A percentile compares a stretch with the other conserved stretches of the same genome.
Evolutionary conservation across 2,888 invertebrate genomes (phyloP).

Genomic region (Pyrgus malvae): DNA sequence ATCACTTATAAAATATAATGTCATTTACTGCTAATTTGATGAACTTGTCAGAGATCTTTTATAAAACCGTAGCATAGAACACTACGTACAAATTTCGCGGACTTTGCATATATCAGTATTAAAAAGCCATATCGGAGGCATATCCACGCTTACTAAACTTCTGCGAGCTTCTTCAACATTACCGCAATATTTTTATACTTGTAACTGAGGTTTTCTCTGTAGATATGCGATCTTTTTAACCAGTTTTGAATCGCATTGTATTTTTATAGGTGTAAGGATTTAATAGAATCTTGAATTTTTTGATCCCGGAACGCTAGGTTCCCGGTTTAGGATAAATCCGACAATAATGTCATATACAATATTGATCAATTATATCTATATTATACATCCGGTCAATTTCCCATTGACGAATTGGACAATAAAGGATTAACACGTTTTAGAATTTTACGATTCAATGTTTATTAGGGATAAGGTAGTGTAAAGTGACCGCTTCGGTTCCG

Average conservation of each 20-base stretch:
- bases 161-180: conserved; percentile 60
- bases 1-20: too few relatives aligned
- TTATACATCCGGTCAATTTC: conserved; percentile 72
- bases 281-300: conserved; percentile 37
- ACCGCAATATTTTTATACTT: conserved; percentile 69
- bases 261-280: conserved; percentile 63
- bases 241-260: conserved; percentile 65
- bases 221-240: conserved; percentile 61
- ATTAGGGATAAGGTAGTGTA: conserved; percentile 23
- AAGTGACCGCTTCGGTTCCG: conserved; percentile 6
- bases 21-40: too few relatives aligned
- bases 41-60: too few relatives aligned
- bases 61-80: conserved; percentile 42
- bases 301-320: conserved; percentile 33
- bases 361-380: conserved; percentile 70
- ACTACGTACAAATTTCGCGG: conserved; percentile 56
- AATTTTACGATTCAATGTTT: conserved; percentile 61
- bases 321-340: conserved; percentile 41
- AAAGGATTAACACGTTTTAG: conserved; percentile 45
- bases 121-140: conserved; percentile 72
- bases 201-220: conserved; percentile 56
- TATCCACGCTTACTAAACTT: conserved; percentile 62
- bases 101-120: conserved; percentile 59
- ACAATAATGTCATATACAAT: conserved; percentile 67
- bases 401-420: conserved; percentile 57